Evolutionary conservation across 2,113 vertebrate genomes (phyloP), one percentile per base, ranked within the genome.

Genomic region (Piprites chloris): DNA sequence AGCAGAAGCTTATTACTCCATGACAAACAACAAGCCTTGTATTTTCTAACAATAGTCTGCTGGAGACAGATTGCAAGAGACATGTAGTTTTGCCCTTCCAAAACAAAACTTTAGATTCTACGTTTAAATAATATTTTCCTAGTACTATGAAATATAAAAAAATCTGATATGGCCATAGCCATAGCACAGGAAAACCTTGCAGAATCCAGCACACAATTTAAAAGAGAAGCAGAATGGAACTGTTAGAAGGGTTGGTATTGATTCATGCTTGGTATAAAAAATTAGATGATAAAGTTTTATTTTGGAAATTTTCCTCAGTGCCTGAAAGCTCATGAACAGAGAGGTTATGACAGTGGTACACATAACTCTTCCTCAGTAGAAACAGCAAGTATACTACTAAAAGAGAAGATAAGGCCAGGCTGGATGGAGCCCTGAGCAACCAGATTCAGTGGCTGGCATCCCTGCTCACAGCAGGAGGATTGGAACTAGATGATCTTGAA

Each of bases 41-140:
- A 35, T 93, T 89, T 85, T 91, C 61, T 61, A 91, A 89, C 81
- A 93, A 91, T 28, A 81, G 73, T n/a, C 56, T 49, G 28, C n/a
- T 58, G 80, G 39, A 93, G 33, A 55, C 22, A 35, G 33, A 44
- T 22, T 55, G 68, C 14, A 65, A 78, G 39, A 89, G 41, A 42
- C 14, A 53, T 2, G 11, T 42, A 55, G 59, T 39, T 82, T 59
- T 37, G 39, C 24, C 26, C 22, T 85, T 85, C 17, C 47, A 67
- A 78, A 61, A 18, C 27, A 53, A 90, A 90, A 72, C 44, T 79
- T 67, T 1, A 27, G 56, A 42, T 65, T 56, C 12, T 52, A 41
- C 12, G 27, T 47, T 52, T 44, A 93, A 85, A 68, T 67, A 81
- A 62, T 50, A 81, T 27, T 67, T 62, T 53, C 41, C 7, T 58